Base-by-base conservation (phyloP, 2,797 vertebrate genomes). In the Miichthys miiuy region DNA sequence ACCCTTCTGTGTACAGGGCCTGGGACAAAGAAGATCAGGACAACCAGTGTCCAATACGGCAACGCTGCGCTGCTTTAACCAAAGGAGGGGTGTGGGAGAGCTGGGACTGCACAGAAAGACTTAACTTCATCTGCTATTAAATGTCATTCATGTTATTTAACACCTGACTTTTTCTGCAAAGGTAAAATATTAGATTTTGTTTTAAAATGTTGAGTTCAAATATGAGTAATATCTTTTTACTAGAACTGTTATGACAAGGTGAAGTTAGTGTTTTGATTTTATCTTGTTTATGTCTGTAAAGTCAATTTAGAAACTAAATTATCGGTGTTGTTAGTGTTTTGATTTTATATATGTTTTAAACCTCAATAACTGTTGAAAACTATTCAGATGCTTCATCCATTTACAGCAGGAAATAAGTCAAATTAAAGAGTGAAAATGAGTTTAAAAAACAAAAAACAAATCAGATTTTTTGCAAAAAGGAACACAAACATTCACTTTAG, bases 91-190 rank as follows among this genome's bases (percentile, higher is more conserved):
- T 0, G 50, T 88, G 85, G 89, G 50, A 72, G 69, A 79, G 23
- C 57, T 0, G 13, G 52, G 76, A 88, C 86, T 89, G 85, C 23
- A 1, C 23, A 17, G 79, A 87, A 0, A 25, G 55, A 65, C 81
- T 86, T 23, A 5, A 60, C 50, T 90, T 88, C 60, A 85, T 91
- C 79, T 90, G 83, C 41, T 21, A 72, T 50, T 84, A 63, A 76
- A 16, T 41, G 25, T 47, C 3, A 30, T 55, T 55, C 9, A 23
- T 23, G 18, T 21, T 27, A n/a, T 42, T 60, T 11, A 57, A 68
- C 13, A 46, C 18, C 1, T 18, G 34, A 55, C 1, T 56, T 8
- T n/a, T 23, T n/a, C 50, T 68, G 3, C 12, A 44, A 41, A 73
- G 41, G 27, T 54, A 57, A 47, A 23, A 41, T 68, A 8, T 60